Conservation (phyloP, 2,113 vertebrate species). For the Heloderma charlesbogerti region DNA sequence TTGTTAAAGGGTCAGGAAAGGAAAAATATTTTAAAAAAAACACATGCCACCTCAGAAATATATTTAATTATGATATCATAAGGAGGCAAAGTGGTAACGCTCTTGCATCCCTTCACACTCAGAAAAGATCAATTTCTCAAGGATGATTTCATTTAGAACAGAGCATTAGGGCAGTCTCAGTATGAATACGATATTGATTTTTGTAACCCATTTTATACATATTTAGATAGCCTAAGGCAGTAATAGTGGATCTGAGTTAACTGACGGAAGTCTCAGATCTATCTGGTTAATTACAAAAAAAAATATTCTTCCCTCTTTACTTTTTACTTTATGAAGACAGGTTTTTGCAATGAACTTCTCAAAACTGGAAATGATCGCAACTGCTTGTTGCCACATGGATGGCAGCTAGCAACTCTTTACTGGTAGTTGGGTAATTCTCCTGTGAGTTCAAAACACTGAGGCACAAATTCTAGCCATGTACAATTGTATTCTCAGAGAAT, state of each 20-base stretch:
- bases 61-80: slow-evolving; percentile 40
- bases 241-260: slow-evolving; percentile 11
- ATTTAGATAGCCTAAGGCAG: slow-evolving; percentile 50
- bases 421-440: not conserved
- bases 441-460: not conserved
- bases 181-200: slow-evolving; percentile 53
- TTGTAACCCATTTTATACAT: slow-evolving; percentile 33
- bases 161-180: slow-evolving; percentile 44
- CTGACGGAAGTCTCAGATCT: slow-evolving; percentile 18
- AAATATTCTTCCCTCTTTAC: not conserved
- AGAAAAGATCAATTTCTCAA: slow-evolving; percentile 47
- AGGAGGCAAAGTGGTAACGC: slow-evolving; percentile 46
- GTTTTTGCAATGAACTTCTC: slow-evolving; percentile 13
- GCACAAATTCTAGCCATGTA: not conserved
- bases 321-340: not conserved
- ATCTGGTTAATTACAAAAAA: slow-evolving; percentile 16
- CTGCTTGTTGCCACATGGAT: not conserved
- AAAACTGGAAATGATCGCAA: slow-evolving; percentile 16
- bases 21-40: slow-evolving; percentile 1
- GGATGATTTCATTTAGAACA: slow-evolving; percentile 43
- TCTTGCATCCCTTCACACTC: slow-evolving; percentile 34
- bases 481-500: not conserved
- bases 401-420: not conserved
- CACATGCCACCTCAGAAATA: slow-evolving; percentile 48
- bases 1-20: not conserved